Evolutionary conservation across 2,113 vertebrate species (phyloP).

Genomic region (Takifugu bimaculatus): DNA sequence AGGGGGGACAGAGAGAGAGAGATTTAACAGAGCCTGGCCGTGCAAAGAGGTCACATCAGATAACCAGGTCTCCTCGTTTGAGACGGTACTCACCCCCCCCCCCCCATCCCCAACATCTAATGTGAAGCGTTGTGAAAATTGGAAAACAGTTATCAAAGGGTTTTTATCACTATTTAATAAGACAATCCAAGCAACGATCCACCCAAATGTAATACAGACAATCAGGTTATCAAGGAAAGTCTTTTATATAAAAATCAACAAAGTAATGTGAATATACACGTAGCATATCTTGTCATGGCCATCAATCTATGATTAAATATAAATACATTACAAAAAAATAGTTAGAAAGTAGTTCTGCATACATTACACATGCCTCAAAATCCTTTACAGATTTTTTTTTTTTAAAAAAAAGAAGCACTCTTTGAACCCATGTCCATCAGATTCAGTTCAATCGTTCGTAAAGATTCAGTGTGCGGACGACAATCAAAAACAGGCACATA

Average conservation of each 20-base stretch:
- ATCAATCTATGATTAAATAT: constrained; percentile 37
- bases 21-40: constrained; percentile 44
- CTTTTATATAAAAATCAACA: constrained; percentile 57
- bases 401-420: constrained; percentile 56
- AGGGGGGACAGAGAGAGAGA: constrained; percentile 26
- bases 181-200: constrained; percentile 32
- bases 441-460: constrained; percentile 41
- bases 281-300: constrained; percentile 33
- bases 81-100: constrained; percentile 4
- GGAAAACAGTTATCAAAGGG: constrained; percentile 33
- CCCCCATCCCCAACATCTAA: not conserved
- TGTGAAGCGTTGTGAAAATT: constrained; percentile 1
- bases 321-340: constrained; percentile 67
- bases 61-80: constrained; percentile 47
- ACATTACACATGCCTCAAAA: constrained; percentile 39
- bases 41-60: constrained; percentile 59
- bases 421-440: constrained; percentile 40
- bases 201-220: constrained; percentile 55
- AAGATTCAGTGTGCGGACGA: constrained; percentile 44
- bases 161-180: constrained; percentile 58
- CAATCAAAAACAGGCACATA: constrained; percentile 65
- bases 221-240: constrained; percentile 50
- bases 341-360: constrained; percentile 57
- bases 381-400: constrained; percentile 11
- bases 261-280: constrained; percentile 35